phyloP scores from a whole-genome alignment of 2,888 invertebrate species.

The Scrobipalpa atriplicella region DNA sequence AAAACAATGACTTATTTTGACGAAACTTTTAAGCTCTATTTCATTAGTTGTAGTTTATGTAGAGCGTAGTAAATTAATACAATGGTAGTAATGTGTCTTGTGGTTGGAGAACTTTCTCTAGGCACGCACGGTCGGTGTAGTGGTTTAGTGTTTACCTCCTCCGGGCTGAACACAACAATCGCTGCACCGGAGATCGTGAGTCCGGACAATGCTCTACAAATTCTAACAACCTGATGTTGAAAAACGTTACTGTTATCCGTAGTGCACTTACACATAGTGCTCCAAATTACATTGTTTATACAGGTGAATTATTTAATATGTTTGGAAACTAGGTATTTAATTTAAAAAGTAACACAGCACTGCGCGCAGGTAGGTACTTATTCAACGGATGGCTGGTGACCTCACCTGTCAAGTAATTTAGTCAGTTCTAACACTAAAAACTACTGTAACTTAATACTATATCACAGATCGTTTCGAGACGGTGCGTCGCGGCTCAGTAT shows the following conservation, averaged over 20 bases:
- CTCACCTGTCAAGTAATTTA: constrained; percentile 56
- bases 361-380: constrained; percentile 33
- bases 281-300: constrained; percentile 30
- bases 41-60: constrained; percentile 5
- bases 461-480: constrained; percentile 75
- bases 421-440: constrained; percentile 55
- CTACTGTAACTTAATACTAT: constrained; percentile 73
- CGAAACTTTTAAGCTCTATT: constrained; percentile 11
- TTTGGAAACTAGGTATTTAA: neutral
- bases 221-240: neutral
- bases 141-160: constrained; percentile 51
- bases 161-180: constrained; percentile 56
- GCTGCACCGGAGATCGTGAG: constrained; percentile 41
- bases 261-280: constrained; percentile 8
- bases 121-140: constrained; percentile 44
- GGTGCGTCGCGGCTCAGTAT: constrained; percentile 51
- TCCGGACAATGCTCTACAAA: constrained; percentile 37
- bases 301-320: constrained; percentile 23
- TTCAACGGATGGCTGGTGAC: constrained; percentile 36
- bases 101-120: constrained; percentile 57
- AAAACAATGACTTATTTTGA: constrained; percentile 12
- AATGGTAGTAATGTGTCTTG: constrained; percentile 24
- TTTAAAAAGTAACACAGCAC: constrained; percentile 39
- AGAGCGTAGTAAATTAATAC: constrained; percentile 41
- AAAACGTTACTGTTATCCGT: neutral